Conservation (phyloP, 2,113 vertebrate genomes). For the Anthoscopus minutus region DNA sequence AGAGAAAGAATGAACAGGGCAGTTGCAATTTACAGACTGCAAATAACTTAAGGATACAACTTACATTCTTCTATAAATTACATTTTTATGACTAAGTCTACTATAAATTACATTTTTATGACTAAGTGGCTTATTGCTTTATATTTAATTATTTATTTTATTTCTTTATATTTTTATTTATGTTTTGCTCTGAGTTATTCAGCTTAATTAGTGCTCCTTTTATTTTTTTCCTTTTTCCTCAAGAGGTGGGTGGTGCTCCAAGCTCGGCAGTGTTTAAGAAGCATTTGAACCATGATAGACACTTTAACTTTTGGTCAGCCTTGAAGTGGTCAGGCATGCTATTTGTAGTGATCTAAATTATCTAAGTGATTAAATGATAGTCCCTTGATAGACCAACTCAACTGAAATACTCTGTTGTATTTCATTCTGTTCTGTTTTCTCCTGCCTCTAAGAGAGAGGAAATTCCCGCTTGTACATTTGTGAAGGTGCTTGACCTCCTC, state of each 20-base stretch:
- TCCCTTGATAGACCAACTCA: not conserved
- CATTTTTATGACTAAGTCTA: not conserved
- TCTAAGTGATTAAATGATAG: not conserved
- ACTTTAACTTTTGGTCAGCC: not conserved
- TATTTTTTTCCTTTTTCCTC: not conserved
- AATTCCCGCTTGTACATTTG: not conserved
- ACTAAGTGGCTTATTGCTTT: not conserved
- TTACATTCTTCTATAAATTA: not conserved
- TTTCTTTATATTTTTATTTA: not conserved
- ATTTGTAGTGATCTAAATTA: not conserved
- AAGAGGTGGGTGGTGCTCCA: not conserved
- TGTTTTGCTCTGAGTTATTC: not conserved
- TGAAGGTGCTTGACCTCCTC: not conserved
- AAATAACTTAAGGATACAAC: not conserved
- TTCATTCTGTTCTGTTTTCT: no score
- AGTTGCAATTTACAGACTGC: not conserved
- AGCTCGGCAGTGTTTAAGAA: not conserved
- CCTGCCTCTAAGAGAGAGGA: not conserved
- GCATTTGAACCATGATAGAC: not conserved
- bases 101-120: not conserved
- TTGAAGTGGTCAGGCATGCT: not conserved
- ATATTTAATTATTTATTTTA: not conserved
- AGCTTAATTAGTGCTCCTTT: not conserved
- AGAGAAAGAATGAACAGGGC: not conserved
- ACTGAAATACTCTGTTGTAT: not conserved